Evolutionary conservation across 2,113 vertebrate species (phyloP).

Genomic region (Xiphophorus hellerii): DNA sequence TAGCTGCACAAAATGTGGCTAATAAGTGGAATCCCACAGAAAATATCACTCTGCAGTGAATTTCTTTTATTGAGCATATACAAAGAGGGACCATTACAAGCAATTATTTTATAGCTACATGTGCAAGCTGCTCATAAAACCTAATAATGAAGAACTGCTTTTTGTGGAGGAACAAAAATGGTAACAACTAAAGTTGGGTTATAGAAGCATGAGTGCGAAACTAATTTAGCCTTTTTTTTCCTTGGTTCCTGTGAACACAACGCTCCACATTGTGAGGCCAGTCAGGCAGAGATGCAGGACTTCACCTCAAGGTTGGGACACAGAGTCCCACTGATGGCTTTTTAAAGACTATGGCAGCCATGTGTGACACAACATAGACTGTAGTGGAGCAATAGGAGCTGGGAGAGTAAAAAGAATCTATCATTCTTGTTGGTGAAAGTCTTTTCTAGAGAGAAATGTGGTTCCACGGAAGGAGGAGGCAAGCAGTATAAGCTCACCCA

Average conservation of each 20-base stretch:
- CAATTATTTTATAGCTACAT: constrained; percentile 26
- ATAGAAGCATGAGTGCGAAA: constrained; percentile 1
- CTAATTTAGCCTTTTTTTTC: constrained; percentile 30
- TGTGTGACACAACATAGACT: constrained; percentile 47
- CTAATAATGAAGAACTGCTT: constrained; percentile 24
- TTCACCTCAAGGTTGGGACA: constrained; percentile 46
- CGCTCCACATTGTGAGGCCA: constrained; percentile 41
- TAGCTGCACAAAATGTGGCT: constrained; percentile 36
- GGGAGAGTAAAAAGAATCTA: constrained; percentile 24
- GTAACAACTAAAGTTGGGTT: background rate
- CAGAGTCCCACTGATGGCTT: constrained; percentile 60
- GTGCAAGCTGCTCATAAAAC: constrained; percentile 44
- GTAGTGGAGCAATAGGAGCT: constrained; percentile 24
- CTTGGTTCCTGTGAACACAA: constrained; percentile 35
- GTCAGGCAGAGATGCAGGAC: constrained; percentile 29
- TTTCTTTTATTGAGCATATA: constrained; percentile 41
- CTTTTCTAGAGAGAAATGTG: background rate
- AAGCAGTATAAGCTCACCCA: background rate
- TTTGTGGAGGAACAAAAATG: background rate
- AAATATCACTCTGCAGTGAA: constrained; percentile 28
- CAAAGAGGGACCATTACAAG: constrained; percentile 37
- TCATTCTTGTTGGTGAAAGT: constrained; percentile 10
- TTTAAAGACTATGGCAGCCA: constrained; percentile 63
- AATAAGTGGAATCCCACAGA: constrained; percentile 37
- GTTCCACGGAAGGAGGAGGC: background rate